Evolutionary conservation across 2,888 invertebrate species (phyloP).

Genomic region (Cosmorhoe ocellata): DNA sequence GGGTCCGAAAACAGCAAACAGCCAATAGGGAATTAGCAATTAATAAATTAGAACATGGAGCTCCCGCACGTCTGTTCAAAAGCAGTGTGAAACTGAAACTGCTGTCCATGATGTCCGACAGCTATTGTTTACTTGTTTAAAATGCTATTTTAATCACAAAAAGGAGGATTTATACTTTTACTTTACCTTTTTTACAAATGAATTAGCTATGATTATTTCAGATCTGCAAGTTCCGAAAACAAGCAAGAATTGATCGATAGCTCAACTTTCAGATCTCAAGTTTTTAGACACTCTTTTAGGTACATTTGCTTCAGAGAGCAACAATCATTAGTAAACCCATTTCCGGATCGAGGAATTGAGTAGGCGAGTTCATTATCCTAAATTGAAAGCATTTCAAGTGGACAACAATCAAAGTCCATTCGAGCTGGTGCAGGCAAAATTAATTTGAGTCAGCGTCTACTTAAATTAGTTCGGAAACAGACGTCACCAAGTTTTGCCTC

Average conservation of each 20-base stretch:
- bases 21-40: neutral
- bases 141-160: too few relatives aligned
- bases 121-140: too few relatives aligned
- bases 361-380: constrained; percentile 14
- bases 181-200: too few relatives aligned
- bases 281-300: too few relatives aligned
- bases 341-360: constrained; percentile 9
- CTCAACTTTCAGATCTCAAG: too few relatives aligned
- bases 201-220: too few relatives aligned
- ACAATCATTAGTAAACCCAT: constrained; percentile 10
- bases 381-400: constrained; percentile 21
- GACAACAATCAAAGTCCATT: constrained; percentile 33
- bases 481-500: constrained; percentile 40
- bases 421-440: constrained; percentile 37
- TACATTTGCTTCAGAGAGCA: neutral
- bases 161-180: too few relatives aligned
- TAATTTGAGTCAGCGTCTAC: constrained; percentile 44
- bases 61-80: neutral
- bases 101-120: too few relatives aligned
- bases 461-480: constrained; percentile 49
- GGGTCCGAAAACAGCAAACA: neutral
- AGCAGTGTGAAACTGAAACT: too few relatives aligned
- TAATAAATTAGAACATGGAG: neutral
- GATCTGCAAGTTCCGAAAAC: too few relatives aligned
- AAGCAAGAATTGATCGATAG: too few relatives aligned